These are phyloP conservation scores for Chrysina gloriosa DNA, from an alignment of 2,888 invertebrate species.

Conservation along the genomic window DNA sequence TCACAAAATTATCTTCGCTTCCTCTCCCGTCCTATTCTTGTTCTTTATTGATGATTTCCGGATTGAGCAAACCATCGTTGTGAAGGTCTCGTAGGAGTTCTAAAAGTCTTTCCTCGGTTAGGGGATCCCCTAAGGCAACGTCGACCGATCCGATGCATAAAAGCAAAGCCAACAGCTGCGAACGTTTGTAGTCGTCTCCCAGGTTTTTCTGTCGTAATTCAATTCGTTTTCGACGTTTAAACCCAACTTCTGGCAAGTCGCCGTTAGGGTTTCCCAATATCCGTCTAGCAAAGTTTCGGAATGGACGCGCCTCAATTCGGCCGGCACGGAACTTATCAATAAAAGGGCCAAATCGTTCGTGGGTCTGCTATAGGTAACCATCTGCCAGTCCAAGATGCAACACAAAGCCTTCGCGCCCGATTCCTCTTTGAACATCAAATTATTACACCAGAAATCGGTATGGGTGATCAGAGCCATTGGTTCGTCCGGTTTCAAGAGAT, in stretches of 20 bases:
- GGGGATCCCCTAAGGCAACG: constrained; percentile 80
- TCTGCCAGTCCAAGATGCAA: constrained; percentile 85
- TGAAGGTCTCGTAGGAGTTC: constrained; percentile 81
- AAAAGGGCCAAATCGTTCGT: constrained; percentile 83
- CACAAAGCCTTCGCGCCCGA: constrained; percentile 68
- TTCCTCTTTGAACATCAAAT: constrained; percentile 74
- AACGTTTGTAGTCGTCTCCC: constrained; percentile 70
- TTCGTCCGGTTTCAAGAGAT: constrained; percentile 77
- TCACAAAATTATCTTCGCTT: constrained; percentile 25
- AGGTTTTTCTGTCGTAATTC: constrained; percentile 69
- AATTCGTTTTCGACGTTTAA: constrained; percentile 72
- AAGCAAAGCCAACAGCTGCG: constrained; percentile 79
- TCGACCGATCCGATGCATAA: constrained; percentile 86
- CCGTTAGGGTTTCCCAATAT: constrained; percentile 76
- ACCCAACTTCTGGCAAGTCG: constrained; percentile 71
- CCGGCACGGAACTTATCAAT: constrained; percentile 78
- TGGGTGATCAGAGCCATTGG: constrained; percentile 82
- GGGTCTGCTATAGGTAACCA: constrained; percentile 82
- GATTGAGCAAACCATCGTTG: constrained; percentile 73
- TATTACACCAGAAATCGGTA: constrained; percentile 88
- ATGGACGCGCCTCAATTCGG: constrained; percentile 75
- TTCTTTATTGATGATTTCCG: constrained; percentile 47
- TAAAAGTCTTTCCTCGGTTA: constrained; percentile 79
- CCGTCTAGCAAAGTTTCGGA: constrained; percentile 75
- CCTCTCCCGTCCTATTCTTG: constrained; percentile 1